A percentile compares a stretch with the other conserved stretches of the same genome.
phyloP scores from a whole-genome alignment of 2,113 vertebrate species.

The Hypanus sabinus region DNA sequence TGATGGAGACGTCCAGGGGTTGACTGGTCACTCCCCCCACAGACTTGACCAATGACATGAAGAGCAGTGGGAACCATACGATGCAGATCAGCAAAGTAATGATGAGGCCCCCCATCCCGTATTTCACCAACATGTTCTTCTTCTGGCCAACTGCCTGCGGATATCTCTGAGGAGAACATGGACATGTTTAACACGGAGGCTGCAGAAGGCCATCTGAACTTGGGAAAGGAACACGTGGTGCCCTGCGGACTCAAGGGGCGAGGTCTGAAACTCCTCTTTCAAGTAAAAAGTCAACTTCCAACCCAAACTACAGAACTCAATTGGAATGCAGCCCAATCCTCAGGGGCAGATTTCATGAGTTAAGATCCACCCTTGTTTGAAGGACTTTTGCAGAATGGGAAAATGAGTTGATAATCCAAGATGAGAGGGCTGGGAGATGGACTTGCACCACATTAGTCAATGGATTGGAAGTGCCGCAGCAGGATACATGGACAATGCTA shows the following conservation, averaged over 20 bases:
- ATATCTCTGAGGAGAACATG: slow-evolving; percentile 53
- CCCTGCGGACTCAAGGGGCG: not conserved
- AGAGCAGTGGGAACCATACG: slow-evolving; percentile 63
- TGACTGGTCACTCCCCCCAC: slow-evolving; percentile 59
- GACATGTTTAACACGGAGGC: not conserved
- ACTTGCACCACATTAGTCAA: not conserved
- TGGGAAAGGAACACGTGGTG: not conserved
- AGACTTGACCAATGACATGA: slow-evolving; percentile 60
- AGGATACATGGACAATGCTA: too few relatives aligned
- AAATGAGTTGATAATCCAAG: not conserved
- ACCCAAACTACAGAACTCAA: not conserved
- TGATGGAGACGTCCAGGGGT: slow-evolving; percentile 56
- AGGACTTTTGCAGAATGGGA: not conserved
- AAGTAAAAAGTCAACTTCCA: not conserved
- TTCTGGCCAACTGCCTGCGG: slow-evolving; percentile 61
- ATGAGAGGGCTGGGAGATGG: not conserved
- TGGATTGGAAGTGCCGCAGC: not conserved
- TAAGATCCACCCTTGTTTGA: not conserved
- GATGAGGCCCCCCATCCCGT: slow-evolving; percentile 57
- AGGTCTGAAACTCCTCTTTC: not conserved
- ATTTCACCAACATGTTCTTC: slow-evolving; percentile 63
- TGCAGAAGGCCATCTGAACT: not conserved
- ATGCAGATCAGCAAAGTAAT: slow-evolving; percentile 57
- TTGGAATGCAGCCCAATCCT: not conserved
- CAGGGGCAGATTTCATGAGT: too few relatives aligned